Conservation (phyloP, 2,113 vertebrate species). For the Spea bombifrons region DNA sequence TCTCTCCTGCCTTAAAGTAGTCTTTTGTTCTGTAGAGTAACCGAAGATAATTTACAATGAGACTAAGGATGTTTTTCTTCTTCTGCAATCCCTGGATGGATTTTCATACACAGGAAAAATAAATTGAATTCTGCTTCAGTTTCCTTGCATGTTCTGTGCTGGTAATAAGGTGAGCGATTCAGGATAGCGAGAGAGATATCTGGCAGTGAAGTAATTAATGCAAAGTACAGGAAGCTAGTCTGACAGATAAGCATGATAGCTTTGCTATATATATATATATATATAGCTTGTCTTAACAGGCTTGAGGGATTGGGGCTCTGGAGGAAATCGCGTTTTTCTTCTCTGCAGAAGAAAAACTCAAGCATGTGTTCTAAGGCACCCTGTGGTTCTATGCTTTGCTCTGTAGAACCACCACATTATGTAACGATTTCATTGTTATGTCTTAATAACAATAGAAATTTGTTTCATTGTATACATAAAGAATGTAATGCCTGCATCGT, state of each 20-base stretch:
- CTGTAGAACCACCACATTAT: background rate
- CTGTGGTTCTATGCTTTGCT: background rate
- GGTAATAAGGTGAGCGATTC: background rate
- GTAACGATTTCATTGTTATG: background rate
- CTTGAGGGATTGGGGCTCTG: conserved; percentile 42
- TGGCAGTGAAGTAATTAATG: conserved; percentile 55
- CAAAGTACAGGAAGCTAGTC: conserved; percentile 52
- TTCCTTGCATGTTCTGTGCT: conserved; percentile 21
- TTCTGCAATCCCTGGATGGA: background rate
- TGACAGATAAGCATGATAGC: conserved; percentile 51
- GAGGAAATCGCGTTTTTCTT: conserved; percentile 38
- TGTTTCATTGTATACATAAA: no score
- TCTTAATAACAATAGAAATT: background rate
- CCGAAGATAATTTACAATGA: background rate
- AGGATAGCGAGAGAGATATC: conserved; percentile 27
- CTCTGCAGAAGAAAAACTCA: background rate
- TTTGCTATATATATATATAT: conserved; percentile 47
- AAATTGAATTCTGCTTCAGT: background rate
- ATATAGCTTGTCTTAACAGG: conserved; percentile 55
- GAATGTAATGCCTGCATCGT: no score
- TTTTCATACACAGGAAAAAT: conserved; percentile 13
- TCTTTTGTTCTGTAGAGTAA: background rate
- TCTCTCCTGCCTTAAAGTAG: background rate
- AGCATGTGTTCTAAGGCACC: conserved; percentile 33
- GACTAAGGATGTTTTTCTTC: conserved; percentile 6